These are phyloP conservation scores for Hucho hucho DNA, from an alignment of 2,113 vertebrate genomes.

Conservation along the genomic window DNA sequence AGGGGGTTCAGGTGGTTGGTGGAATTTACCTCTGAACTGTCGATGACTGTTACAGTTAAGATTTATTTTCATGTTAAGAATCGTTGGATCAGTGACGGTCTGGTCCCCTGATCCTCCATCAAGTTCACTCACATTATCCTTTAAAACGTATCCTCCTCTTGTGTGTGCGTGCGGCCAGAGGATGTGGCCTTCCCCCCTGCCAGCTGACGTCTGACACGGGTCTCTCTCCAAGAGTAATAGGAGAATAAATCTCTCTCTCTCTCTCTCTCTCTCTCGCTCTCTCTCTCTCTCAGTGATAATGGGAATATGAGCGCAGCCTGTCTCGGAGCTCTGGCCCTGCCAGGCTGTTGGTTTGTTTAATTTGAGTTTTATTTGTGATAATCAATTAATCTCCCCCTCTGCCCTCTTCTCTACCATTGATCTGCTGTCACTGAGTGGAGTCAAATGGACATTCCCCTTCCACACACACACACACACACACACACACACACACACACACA, in stretches of 20 bases:
- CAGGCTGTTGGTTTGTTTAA: conserved; percentile 71
- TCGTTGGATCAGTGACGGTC: conserved; percentile 53
- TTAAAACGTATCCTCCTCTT: neutral
- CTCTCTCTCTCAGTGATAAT: conserved; percentile 44
- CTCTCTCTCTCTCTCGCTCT: too few species aligned
- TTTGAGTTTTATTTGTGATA: conserved; percentile 80
- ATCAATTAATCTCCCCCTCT: conserved; percentile 69
- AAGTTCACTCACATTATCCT: conserved; percentile 19
- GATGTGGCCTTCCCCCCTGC: conserved; percentile 30
- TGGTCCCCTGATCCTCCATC: neutral
- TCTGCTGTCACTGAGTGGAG: conserved; percentile 67
- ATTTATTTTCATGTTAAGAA: conserved; percentile 61
- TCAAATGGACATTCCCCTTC: conserved; percentile 62
- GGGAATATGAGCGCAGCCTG: conserved; percentile 58
- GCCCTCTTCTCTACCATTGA: conserved; percentile 65
- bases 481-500: neutral
- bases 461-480: conserved; percentile 9
- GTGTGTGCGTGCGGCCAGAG: conserved; percentile 15
- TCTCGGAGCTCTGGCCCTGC: conserved; percentile 34
- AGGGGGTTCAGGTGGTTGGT: conserved; percentile 43
- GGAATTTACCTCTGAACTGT: conserved; percentile 56
- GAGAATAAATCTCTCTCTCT: conserved; percentile 32
- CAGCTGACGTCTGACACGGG: neutral
- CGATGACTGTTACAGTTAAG: conserved; percentile 62
- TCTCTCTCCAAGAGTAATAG: conserved; percentile 44